Conservation (phyloP, 2,888 invertebrate genomes). For the Campoplex capitator region DNA sequence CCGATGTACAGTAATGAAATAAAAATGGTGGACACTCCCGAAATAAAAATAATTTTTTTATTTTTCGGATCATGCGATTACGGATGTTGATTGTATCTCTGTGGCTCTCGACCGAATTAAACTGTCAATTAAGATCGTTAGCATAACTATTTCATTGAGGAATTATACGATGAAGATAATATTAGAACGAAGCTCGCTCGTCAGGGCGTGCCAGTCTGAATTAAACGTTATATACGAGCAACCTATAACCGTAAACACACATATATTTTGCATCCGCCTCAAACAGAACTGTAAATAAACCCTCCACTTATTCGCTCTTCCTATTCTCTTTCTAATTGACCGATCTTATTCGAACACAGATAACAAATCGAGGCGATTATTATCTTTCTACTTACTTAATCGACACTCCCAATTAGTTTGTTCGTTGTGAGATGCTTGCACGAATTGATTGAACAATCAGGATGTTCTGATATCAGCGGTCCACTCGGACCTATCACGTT, state of each 20-base stretch:
- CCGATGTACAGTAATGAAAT: not conserved
- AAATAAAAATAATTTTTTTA: not conserved
- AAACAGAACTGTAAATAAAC: conserved; percentile 27
- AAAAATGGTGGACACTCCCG: not conserved
- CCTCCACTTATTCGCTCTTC: not conserved
- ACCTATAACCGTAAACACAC: conserved; percentile 4
- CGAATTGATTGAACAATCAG: conserved; percentile 2
- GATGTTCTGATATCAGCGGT: not conserved
- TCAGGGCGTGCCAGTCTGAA: conserved; percentile 34
- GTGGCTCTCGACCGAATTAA: conserved; percentile 38
- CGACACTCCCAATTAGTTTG: not conserved
- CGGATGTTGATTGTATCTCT: conserved; percentile 29
- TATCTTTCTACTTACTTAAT: conserved; percentile 13
- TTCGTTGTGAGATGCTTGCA: too few relatives aligned
- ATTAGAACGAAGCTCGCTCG: conserved; percentile 40
- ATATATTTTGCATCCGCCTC: conserved; percentile 8
- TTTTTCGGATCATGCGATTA: not conserved
- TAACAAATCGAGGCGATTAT: conserved; percentile 25
- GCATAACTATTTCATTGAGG: conserved; percentile 56
- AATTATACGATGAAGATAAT: conserved; percentile 26
- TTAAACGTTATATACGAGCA: conserved; percentile 18
- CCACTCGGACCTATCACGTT: not conserved
- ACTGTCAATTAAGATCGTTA: conserved; percentile 48
- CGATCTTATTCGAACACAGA: conserved; percentile 18
- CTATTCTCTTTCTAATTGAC: conserved; percentile 16